These are phyloP conservation scores for Incurvaria masculella DNA, from an alignment of 2,888 invertebrate species.

Conservation along the genomic window DNA sequence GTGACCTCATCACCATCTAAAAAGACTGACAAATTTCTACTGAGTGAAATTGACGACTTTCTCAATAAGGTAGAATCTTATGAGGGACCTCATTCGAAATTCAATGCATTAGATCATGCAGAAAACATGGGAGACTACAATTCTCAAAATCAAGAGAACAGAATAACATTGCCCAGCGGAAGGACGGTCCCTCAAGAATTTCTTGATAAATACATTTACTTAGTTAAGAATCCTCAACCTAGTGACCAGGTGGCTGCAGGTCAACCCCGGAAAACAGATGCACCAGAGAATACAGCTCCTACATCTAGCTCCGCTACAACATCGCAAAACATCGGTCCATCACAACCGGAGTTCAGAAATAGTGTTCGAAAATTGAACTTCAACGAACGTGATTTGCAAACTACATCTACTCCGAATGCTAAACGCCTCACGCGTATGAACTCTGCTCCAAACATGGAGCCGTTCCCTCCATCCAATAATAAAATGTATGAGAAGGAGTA, in stretches of 20 bases:
- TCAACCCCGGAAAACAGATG: conserved; percentile 14
- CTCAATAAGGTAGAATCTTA: conserved; percentile 44
- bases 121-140: conserved; percentile 43
- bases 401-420: conserved; percentile 44
- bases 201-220: conserved; percentile 47
- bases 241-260: conserved; percentile 21
- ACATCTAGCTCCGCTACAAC: neutral
- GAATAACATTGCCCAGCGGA: conserved; percentile 35
- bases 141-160: conserved; percentile 31
- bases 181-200: conserved; percentile 31
- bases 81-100: conserved; percentile 36
- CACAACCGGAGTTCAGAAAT: conserved; percentile 22
- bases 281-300: conserved; percentile 14
- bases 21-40: conserved; percentile 40
- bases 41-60: conserved; percentile 50
- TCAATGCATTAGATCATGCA: conserved; percentile 26
- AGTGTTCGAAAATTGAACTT: conserved; percentile 37
- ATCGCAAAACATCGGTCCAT: neutral
- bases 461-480: conserved; percentile 40
- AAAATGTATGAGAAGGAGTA: conserved; percentile 44
- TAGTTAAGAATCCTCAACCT: conserved; percentile 30
- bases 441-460: conserved; percentile 21
- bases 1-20: conserved; percentile 46
- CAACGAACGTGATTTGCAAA: conserved; percentile 39
- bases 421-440: conserved; percentile 19